Conservation (phyloP, 2,888 invertebrate genomes). For the Phalangium opilio region DNA sequence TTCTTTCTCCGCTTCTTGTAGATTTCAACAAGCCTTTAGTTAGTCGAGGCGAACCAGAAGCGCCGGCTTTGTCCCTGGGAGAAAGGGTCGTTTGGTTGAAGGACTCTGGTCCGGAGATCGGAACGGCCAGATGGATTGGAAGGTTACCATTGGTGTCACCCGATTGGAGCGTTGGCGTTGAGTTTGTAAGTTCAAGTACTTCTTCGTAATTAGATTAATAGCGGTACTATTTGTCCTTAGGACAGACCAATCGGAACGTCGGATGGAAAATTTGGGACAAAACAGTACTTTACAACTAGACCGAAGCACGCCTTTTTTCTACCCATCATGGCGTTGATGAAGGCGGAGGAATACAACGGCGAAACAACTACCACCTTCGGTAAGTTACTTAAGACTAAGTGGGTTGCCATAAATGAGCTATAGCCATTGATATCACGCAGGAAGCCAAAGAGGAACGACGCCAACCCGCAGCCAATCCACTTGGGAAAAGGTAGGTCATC, state of each 20-base stretch:
- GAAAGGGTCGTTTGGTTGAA: constrained; percentile 35
- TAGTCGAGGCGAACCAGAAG: constrained; percentile 3
- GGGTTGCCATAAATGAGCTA: no score
- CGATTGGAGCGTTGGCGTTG: constrained; percentile 33
- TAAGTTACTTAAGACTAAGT: no score
- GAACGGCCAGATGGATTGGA: constrained; percentile 34
- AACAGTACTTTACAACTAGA: constrained; percentile 31
- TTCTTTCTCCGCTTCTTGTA: no score
- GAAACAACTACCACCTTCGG: no score
- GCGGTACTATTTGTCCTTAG: no score
- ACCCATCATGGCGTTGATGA: constrained; percentile 32
- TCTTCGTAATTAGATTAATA: no score
- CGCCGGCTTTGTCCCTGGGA: constrained; percentile 25
- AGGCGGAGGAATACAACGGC: constrained; percentile 21
- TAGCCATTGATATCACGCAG: no score
- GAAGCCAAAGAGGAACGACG: no score
- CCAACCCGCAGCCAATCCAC: no score
- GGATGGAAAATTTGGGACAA: constrained; percentile 34
- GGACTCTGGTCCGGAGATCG: constrained; percentile 30
- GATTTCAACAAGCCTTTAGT: no score
- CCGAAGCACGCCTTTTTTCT: constrained; percentile 35
- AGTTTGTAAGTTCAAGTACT: constrained; percentile 33
- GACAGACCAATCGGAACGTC: constrained; percentile 35
- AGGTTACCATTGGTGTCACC: constrained; percentile 28
- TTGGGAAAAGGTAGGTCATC: no score